Conservation (phyloP, 2,113 vertebrate species). For the Willisornis vidua region DNA sequence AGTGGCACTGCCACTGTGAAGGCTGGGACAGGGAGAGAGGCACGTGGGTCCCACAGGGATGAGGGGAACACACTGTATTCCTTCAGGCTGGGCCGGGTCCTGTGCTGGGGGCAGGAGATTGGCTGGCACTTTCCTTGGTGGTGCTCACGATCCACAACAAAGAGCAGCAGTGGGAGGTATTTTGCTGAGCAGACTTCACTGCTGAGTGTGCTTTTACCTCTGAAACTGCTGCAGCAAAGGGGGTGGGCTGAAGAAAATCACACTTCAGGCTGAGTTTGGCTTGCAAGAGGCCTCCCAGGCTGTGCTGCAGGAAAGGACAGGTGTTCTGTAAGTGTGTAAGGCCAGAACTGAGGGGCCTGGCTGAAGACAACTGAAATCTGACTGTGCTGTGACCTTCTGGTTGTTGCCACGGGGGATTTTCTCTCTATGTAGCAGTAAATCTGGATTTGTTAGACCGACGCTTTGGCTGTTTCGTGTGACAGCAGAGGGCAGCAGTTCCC, state of each 20-base stretch:
- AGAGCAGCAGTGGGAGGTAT: background rate
- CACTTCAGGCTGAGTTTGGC: background rate
- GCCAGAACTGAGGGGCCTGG: background rate
- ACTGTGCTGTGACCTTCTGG: background rate
- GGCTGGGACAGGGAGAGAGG: background rate
- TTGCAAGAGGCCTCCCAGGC: background rate
- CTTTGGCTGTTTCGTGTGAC: background rate
- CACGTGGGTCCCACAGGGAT: fast-evolving
- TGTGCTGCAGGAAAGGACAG: background rate
- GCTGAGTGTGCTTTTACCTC: background rate
- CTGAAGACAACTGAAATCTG: background rate
- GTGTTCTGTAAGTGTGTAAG: fast-evolving
- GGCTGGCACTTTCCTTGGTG: background rate
- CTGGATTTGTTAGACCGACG: background rate
- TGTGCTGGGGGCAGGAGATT: background rate
- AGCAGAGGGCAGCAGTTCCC: constrained; percentile 58
- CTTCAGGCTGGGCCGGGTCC: background rate
- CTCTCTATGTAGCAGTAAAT: background rate
- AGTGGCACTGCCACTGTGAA: background rate
- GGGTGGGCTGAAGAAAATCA: background rate
- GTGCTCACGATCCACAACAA: background rate
- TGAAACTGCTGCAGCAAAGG: background rate
- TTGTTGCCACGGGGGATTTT: background rate
- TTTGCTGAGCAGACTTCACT: background rate
- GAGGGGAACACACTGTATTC: background rate